Evolutionary conservation across 1,140 invertebrate species (phyloP).

Genomic region (Amyelois transitella): DNA sequence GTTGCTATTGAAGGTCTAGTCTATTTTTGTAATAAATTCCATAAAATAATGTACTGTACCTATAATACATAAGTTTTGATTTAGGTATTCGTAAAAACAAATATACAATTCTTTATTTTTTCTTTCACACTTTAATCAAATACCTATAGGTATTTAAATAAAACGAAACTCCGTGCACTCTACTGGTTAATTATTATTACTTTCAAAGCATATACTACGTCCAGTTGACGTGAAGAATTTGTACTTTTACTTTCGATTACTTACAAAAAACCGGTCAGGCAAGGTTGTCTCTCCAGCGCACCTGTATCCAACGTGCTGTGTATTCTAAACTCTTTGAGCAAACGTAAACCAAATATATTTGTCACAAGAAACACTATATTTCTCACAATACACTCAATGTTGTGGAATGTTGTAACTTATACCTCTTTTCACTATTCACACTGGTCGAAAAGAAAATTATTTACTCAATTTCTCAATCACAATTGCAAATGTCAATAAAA

Average conservation of each 20-base stretch:
- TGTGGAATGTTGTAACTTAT: not conserved
- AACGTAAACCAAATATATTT: constrained; percentile 7
- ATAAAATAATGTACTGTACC: too few relatives aligned
- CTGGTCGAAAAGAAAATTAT: not conserved
- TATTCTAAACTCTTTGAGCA: constrained; percentile 4
- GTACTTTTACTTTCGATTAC: constrained; percentile 22
- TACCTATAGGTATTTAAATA: too few relatives aligned
- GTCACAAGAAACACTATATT: constrained; percentile 1
- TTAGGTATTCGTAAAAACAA: too few relatives aligned
- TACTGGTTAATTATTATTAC: too few relatives aligned
- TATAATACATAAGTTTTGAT: too few relatives aligned
- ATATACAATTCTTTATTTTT: too few relatives aligned
- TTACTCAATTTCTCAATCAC: not conserved
- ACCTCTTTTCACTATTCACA: not conserved
- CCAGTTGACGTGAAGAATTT: not conserved
- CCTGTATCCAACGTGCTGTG: not conserved
- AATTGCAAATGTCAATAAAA: not conserved
- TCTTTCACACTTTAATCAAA: too few relatives aligned
- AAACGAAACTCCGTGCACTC: too few relatives aligned
- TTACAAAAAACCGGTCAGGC: constrained; percentile 20
- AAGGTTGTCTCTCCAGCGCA: not conserved
- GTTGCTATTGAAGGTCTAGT: too few relatives aligned
- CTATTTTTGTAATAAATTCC: too few relatives aligned
- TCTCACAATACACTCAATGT: constrained; percentile 9
- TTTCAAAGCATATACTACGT: not conserved